Conservation (phyloP, 1,140 invertebrate species). For the Luehdorfia chinensis region DNA sequence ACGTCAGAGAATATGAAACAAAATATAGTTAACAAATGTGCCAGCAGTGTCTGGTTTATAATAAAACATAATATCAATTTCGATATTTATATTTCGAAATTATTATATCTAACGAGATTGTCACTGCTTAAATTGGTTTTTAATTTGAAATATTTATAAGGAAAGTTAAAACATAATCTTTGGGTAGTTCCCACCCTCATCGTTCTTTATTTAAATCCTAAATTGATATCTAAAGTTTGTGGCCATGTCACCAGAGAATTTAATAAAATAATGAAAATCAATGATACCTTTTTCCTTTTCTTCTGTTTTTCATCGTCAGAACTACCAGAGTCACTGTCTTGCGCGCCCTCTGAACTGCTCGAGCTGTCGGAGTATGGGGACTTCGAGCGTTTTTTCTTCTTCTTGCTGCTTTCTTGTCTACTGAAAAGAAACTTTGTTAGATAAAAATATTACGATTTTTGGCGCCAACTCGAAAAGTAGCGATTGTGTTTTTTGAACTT, state of each 20-base stretch:
- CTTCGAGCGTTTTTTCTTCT: slow-evolving; percentile 78
- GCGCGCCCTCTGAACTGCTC: slow-evolving; percentile 56
- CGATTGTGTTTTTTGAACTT: too few species aligned
- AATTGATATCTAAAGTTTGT: background rate
- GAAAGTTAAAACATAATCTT: slow-evolving; percentile 10
- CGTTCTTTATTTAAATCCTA: background rate
- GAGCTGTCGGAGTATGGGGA: slow-evolving; percentile 70
- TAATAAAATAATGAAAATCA: slow-evolving; percentile 2
- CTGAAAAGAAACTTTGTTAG: background rate
- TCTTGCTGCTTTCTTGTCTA: slow-evolving; percentile 68
- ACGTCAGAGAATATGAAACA: background rate
- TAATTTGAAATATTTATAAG: too few species aligned
- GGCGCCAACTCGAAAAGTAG: too few species aligned
- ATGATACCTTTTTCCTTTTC: slow-evolving; percentile 79
- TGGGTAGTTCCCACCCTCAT: background rate
- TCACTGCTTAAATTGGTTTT: background rate
- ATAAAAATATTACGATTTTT: background rate
- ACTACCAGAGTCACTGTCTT: slow-evolving; percentile 64
- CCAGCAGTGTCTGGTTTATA: too few species aligned
- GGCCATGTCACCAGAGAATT: background rate
- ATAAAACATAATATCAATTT: too few species aligned
- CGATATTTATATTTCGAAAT: too few species aligned
- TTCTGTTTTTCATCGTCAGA: slow-evolving; percentile 74
- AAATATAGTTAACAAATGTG: too few species aligned
- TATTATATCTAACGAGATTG: too few species aligned